A percentile compares a stretch with the other conserved stretches of the same genome.
Conservation (phyloP, 2,797 vertebrate genomes). For the Salmo trutta region DNA sequence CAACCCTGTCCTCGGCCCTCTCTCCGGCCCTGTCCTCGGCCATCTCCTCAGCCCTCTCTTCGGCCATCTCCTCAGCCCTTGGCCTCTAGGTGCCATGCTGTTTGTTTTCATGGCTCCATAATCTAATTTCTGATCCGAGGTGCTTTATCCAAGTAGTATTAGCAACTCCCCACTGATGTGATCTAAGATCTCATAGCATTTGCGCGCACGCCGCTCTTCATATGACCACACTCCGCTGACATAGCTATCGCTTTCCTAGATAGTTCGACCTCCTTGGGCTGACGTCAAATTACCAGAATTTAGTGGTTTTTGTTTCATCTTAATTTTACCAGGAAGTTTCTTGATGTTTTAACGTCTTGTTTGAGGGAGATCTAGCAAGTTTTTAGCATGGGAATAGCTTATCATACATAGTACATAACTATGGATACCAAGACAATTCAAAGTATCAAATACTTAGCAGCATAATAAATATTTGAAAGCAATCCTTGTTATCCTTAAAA, state of each 20-base stretch:
- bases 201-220: neutral
- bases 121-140: conserved; percentile 38
- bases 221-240: neutral
- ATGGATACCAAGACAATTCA: too few species aligned
- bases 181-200: conserved; percentile 30
- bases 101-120: conserved; percentile 40
- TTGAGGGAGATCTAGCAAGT: too few species aligned
- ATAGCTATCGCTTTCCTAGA: neutral
- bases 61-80: conserved; percentile 58
- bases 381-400: neutral
- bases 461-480: too few species aligned
- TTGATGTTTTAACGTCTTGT: neutral
- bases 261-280: neutral
- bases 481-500: neutral
- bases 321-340: neutral
- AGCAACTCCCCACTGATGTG: conserved; percentile 41
- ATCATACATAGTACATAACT: too few species aligned
- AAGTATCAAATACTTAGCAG: too few species aligned
- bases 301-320: neutral
- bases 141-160: conserved; percentile 43
- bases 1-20: neutral
- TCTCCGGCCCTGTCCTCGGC: neutral
- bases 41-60: conserved; percentile 37
- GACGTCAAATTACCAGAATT: conserved; percentile 13
- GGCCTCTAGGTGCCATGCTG: conserved; percentile 34